Percentiles rank a stretch among this genome's conserved stretches.
These are phyloP conservation scores for Metaphire vulgaris DNA, from an alignment of 1,140 invertebrate species.

Conservation along the genomic window DNA sequence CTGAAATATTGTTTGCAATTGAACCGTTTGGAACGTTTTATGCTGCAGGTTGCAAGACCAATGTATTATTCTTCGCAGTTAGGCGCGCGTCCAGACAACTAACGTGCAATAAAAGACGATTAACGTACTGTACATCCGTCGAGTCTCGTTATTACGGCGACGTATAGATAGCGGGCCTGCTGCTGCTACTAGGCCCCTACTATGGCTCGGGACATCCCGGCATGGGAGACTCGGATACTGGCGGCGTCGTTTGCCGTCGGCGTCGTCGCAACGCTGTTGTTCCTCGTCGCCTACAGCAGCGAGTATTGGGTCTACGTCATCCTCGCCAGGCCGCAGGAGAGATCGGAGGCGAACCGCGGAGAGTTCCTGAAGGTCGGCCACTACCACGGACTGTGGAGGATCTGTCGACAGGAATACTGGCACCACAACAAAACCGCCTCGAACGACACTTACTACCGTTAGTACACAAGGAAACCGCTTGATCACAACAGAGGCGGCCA, in stretches of 20 bases:
- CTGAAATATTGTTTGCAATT: too few relatives aligned
- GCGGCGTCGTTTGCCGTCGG: not conserved
- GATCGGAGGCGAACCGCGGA: not conserved
- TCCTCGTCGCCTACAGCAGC: not conserved
- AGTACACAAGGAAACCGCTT: too few relatives aligned
- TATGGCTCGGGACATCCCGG: not conserved
- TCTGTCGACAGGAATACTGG: conserved; percentile 16
- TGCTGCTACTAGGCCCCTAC: too few relatives aligned
- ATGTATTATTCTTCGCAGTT: too few relatives aligned
- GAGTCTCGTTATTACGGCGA: too few relatives aligned
- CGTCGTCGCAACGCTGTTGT: not conserved
- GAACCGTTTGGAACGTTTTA: too few relatives aligned
- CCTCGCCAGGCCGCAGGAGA: not conserved
- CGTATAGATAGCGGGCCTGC: too few relatives aligned
- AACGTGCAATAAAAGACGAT: too few relatives aligned
- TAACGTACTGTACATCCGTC: too few relatives aligned
- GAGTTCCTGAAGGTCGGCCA: conserved; percentile 9
- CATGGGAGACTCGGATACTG: not conserved
- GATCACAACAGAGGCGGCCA: too few relatives aligned
- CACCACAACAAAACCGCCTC: not conserved
- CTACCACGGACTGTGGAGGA: conserved; percentile 19
- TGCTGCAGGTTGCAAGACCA: too few relatives aligned
- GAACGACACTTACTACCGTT: not conserved
- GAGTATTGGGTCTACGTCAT: not conserved
- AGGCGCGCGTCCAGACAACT: too few relatives aligned